These are phyloP conservation scores for Megaustenia siamemsis DNA, from an alignment of 2,888 invertebrate species.

Conservation along the genomic window DNA sequence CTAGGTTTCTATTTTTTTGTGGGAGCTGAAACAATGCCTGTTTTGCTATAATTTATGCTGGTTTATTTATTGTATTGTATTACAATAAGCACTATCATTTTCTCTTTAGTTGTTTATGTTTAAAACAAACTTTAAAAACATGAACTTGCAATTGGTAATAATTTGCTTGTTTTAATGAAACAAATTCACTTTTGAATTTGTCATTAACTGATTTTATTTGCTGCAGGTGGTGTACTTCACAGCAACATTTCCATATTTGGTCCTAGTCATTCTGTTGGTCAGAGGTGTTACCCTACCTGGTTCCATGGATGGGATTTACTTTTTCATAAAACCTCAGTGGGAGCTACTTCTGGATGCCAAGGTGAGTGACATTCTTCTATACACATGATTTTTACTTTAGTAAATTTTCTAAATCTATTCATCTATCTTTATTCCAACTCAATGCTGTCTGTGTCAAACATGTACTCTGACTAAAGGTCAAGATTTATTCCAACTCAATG, in stretches of 20 bases:
- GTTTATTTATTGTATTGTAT: no score
- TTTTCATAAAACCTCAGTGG: conserved; percentile 93
- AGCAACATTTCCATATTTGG: conserved; percentile 93
- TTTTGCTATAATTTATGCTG: no score
- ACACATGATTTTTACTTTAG: neutral
- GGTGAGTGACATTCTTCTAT: conserved; percentile 34
- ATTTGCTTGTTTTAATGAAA: no score
- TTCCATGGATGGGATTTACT: conserved; percentile 90
- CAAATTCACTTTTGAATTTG: neutral
- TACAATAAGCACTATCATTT: no score
- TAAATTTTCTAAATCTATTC: neutral
- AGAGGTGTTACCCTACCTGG: conserved; percentile 94
- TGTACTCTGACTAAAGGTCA: no score
- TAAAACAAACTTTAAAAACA: no score
- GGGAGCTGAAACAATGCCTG: no score
- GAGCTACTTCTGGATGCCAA: conserved; percentile 77
- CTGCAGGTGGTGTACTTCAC: conserved; percentile 91
- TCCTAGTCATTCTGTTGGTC: conserved; percentile 91
- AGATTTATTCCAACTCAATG: neutral
- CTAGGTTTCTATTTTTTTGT: no score
- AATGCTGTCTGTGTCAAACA: no score
- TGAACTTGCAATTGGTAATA: no score
- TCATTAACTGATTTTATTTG: conserved; percentile 51
- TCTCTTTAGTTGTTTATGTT: no score
- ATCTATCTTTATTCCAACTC: no score